These are phyloP conservation scores for Zoanthus sansibaricus DNA, from an alignment of 92 coral and sea anemone species.

Conservation along the genomic window DNA sequence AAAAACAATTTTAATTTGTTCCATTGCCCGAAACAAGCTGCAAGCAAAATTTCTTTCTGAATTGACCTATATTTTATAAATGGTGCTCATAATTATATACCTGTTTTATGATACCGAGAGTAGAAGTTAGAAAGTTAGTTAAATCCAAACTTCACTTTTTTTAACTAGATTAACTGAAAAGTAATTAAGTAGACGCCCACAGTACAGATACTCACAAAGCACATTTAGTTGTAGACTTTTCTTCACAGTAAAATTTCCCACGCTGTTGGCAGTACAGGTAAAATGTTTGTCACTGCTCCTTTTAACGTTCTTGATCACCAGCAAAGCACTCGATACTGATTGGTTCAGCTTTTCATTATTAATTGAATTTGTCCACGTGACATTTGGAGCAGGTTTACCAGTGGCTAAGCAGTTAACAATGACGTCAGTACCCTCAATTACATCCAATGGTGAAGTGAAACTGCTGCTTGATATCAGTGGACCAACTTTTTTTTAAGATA, in stretches of 20 bases:
- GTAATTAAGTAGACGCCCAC: no score
- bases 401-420: neutral
- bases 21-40: no score
- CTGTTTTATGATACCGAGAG: no score
- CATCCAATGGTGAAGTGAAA: neutral
- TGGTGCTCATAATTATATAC: no score
- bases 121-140: no score
- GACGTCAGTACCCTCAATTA: neutral
- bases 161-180: neutral
- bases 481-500: neutral
- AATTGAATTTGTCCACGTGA: neutral
- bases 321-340: neutral
- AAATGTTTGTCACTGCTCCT: neutral
- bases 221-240: neutral
- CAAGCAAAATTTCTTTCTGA: no score
- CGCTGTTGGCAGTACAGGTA: neutral
- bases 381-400: neutral
- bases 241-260: neutral
- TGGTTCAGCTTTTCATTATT: neutral
- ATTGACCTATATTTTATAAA: no score
- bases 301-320: neutral
- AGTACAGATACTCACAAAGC: neutral
- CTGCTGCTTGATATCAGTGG: neutral
- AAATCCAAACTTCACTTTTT: no score
- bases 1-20: no score